Base-by-base conservation (phyloP, 2,113 vertebrate species). In the Hiodon alosoides region DNA sequence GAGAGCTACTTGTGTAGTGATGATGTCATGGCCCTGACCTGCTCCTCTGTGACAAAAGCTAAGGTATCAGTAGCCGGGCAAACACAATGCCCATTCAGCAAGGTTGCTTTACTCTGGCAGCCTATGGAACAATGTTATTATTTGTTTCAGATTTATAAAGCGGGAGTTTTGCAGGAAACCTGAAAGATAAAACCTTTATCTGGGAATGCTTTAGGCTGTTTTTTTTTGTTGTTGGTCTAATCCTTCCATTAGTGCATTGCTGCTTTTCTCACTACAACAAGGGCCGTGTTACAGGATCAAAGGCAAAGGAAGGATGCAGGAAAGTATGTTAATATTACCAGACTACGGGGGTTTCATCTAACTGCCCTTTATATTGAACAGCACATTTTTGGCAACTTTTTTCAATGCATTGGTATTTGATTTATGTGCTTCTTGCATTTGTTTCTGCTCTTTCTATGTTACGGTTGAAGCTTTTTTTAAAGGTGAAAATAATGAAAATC, bases 81-180 rank as follows among this genome's bases (percentile, higher is more conserved):
- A 83, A 93, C 92, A 95, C 94, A 95, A 94, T 93, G 71, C 89
- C 93, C 88, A 94, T 95, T 95, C 93, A 95, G 75, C 85, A 47
- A 86, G 82, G 88, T 89, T 85, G 81, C 89, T 83, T 89, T 89
- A 86, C 90, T 87, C 83, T 83, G 76, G 79, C 80, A 57, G 88
- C 69, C 89, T 76, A 0, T 1, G 5, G 90, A 92, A 95, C 93
- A 95, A 94, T 89, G 93, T 90, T 90, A 86, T 90, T 89, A 80
- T 92, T 94, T 95, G 94, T 94, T 90, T 90, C 85, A 67, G 80
- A n/a, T 0, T 77, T 82, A 88, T 79, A 79, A 87, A 77, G 77
- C 67, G 81, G 55, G 54, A 75, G 3, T 86, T 92, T 88, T 86
- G 78, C 89, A 89, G 90, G 91, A 88, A 88, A 87, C 82, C 79